A percentile compares a stretch with the other conserved stretches of the same genome.
These are phyloP conservation scores for Dryocosmus kuriphilus DNA, from an alignment of 2,888 invertebrate genomes.

Conservation along the genomic window DNA sequence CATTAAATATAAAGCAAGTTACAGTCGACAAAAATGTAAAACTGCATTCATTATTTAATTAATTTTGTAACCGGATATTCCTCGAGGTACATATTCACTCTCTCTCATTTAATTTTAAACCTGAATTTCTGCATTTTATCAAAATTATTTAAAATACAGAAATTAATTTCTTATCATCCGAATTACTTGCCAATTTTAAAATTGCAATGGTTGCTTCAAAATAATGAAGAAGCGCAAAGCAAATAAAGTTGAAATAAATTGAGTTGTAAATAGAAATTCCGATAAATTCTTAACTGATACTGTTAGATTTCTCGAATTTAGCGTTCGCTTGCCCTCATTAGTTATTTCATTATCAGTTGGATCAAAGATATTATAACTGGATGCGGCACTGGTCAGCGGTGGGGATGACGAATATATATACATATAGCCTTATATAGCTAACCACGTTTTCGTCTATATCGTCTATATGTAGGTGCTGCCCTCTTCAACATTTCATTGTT, in stretches of 20 bases:
- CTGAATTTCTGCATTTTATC: background rate
- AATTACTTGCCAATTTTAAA: background rate
- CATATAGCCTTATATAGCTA: no score
- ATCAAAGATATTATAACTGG: background rate
- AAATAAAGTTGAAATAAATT: background rate
- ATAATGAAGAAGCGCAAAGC: background rate
- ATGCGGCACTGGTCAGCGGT: no score
- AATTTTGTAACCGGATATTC: no score
- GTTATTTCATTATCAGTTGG: background rate
- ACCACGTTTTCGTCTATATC: no score
- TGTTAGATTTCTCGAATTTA: background rate
- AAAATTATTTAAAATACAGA: background rate
- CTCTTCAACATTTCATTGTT: no score
- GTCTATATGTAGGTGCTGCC: no score
- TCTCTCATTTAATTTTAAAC: background rate
- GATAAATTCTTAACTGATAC: background rate
- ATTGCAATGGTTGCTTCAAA: background rate
- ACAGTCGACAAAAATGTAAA: no score
- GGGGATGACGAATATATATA: no score
- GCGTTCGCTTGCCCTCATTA: background rate
- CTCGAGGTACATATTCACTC: no score
- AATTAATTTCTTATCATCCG: background rate
- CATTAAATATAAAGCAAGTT: no score
- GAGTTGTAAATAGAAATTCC: background rate
- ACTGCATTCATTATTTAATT: no score